Evolutionary conservation across 2,797 vertebrate genomes (phyloP).

Genomic region (Anguilla obscura): DNA sequence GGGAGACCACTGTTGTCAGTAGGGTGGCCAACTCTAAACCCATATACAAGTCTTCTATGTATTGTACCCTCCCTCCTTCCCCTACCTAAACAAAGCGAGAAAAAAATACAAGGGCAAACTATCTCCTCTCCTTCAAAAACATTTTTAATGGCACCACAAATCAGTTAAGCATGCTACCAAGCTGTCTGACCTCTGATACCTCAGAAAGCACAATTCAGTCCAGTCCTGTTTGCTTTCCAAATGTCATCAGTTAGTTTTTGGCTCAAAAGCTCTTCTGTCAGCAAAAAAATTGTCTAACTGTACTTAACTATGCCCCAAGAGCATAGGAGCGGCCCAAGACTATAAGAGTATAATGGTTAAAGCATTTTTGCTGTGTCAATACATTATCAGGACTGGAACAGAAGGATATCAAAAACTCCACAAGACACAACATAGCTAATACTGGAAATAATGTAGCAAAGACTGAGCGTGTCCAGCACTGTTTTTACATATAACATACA

Average conservation of each 20-base stretch:
- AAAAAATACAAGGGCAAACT: neutral
- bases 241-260: slow-evolving; percentile 8
- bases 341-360: neutral
- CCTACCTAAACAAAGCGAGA: neutral
- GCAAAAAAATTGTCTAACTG: neutral
- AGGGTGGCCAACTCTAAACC: neutral
- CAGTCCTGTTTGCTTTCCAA: slow-evolving; percentile 3
- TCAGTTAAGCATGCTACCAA: neutral
- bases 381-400: neutral
- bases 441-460: neutral
- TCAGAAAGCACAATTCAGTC: neutral
- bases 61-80: neutral
- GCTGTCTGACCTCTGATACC: neutral
- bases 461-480: neutral
- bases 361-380: neutral
- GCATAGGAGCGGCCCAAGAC: neutral
- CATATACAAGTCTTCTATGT: neutral
- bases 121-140: neutral
- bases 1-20: neutral
- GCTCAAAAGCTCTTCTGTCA: neutral
- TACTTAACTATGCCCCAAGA: neutral
- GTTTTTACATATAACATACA: neutral
- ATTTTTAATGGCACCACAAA: neutral
- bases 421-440: neutral
- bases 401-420: neutral